Conservation (phyloP, 1,140 invertebrate species). For the Acromyrmex echinatior region DNA sequence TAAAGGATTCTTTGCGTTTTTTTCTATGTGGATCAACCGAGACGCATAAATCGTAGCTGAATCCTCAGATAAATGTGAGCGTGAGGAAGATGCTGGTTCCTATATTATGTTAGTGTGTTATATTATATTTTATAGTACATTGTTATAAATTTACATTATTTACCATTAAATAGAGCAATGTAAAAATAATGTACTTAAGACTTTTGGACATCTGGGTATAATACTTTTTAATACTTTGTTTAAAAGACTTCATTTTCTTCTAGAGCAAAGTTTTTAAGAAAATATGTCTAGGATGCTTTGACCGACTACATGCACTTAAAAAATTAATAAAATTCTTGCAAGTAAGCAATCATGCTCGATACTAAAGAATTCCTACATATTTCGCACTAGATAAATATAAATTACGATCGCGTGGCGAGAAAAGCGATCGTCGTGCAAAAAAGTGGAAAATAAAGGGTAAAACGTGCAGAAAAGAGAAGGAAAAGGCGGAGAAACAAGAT, state of each 20-base stretch:
- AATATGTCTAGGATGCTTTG: too few relatives aligned
- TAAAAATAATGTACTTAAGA: too few relatives aligned
- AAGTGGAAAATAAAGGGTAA: conserved; percentile 26
- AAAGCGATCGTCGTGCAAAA: conserved; percentile 7
- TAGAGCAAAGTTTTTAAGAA: too few relatives aligned
- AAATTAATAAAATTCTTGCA: background rate
- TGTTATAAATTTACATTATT: too few relatives aligned
- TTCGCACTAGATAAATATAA: conserved; percentile 24
- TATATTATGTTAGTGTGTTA: background rate
- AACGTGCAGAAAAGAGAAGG: conserved; percentile 33
- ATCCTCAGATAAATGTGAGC: background rate
- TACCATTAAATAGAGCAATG: too few relatives aligned
- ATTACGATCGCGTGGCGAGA: background rate
- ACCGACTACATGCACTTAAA: too few relatives aligned
- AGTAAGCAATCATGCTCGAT: background rate
- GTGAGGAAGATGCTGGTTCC: too few relatives aligned
- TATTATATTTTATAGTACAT: too few relatives aligned
- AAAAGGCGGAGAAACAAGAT: conserved; percentile 38
- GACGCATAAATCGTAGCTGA: background rate
- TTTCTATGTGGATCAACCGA: background rate
- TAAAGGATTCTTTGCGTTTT: background rate
- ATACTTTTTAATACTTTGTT: too few relatives aligned
- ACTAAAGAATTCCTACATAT: background rate
- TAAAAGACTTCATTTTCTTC: too few relatives aligned
- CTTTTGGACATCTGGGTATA: too few relatives aligned